Evolutionary conservation across 1,140 invertebrate genomes (phyloP), one percentile per base, ranked within the genome.

Genomic region (Agrilus planipennis): DNA sequence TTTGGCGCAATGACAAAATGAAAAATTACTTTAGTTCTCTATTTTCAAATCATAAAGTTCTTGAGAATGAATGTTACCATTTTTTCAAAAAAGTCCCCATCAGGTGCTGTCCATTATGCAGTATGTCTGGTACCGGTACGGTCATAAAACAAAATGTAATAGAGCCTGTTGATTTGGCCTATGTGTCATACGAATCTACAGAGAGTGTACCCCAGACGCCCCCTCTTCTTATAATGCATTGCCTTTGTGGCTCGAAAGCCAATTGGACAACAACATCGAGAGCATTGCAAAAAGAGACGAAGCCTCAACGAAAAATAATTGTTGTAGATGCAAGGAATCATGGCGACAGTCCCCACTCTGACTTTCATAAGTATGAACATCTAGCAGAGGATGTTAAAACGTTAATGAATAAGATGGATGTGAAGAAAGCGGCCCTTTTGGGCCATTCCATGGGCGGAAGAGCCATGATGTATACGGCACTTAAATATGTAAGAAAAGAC

Each of bases 371-470:
- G 20, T 93, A 91, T 57, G 50, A 59, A 4, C 62, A 74, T 11
- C 75, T 92, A 71, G 73, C 76, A 4, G 68, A 72, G 44, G 91
- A 94, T 65, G 54, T 93, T 29, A 50, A 72, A 1, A 41, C 68
- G 20, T 65, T 91, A 15, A 61, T 86, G 48, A 58, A 71, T 7
- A 31, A 75, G 34, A 58, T 86, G 29, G 55, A 66, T 0, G 65
- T 87, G 3, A 68, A 0, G 28, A 77, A 76, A 61, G 72, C 76
- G 9, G 65, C 75, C 44, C 49, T 92, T 4, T 62, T 95, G 45
- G 90, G 90, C 0, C 89, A 94, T 54, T 89, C 87, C 42, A 91
- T 94, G 84, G 90, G 90, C 12, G 91, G 89, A 11, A 75, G 85
- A 36, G 68, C 81, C 2, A 77, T 79, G 29, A 93, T 94, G 87